Base-by-base conservation (phyloP, 2,797 vertebrate species). In the Scolopax bukidnonensis region DNA sequence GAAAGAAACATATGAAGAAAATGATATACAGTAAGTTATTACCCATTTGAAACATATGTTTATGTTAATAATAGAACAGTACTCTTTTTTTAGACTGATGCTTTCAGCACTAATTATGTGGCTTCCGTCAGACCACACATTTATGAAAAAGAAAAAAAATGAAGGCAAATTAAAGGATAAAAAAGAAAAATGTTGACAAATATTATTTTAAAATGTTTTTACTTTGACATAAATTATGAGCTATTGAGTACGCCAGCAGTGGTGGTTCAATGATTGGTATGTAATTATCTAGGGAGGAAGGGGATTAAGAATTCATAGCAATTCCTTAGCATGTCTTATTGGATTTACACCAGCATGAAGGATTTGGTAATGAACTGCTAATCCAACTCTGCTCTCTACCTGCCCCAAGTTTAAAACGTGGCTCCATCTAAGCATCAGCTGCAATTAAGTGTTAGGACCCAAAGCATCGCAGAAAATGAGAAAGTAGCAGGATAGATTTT, bases 291-390 rank as follows among this genome's bases (percentile, higher is more conserved):
- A 68, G 70, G 41, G 17, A 71, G 12, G 16, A 84, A 71, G 4
- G 12, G 25, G n/a, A 74, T 96, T 80, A 89, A 80, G 88, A 94
- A 91, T 93, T 93, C 82, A 28, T 57, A 89, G 48, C 59, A 90
- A 54, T 33, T 87, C 27, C 33, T 93, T 90, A 77, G 50, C 50
- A 30, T 53, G 53, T 83, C 12, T 77, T 70, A 82, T 21, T 96
- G 88, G 84, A 87, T 92, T 96, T 85, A 64, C 1, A n/a, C 50
- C 80, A 89, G 27, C 47, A 19, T 56, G 90, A 95, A 90, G 76
- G 71, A 93, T 95, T 93, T 90, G 47, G 81, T 92, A 93, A 95
- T 87, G 84, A 94, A 87, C 81, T 95, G 75, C n/a, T 95, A 90
- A 94, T 93, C 71, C 0, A 0, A 53, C 59, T 65, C 70, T 61